Base-by-base conservation (phyloP, 2,113 vertebrate genomes). In the Climacteris rufus region DNA sequence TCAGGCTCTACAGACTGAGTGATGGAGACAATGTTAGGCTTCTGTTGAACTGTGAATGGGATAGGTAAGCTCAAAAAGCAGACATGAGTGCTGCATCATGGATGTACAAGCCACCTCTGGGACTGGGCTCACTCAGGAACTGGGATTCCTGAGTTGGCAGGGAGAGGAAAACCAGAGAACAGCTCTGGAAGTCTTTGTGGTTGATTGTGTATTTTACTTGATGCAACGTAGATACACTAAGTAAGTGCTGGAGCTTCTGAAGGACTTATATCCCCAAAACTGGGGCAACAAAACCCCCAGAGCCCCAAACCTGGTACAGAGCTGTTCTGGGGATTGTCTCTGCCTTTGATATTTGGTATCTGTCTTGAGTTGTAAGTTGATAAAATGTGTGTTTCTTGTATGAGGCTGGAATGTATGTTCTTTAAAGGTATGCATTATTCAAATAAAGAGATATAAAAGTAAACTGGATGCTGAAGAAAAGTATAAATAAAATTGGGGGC, bases 71-170 rank as follows among this genome's bases (percentile, higher is more conserved):
- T 75, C 35, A 31, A 27, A 77, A 35, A 10, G 0, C 8, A 28
- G 44, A 33, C 20, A 9, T 1, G 1, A n/a, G 27, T 37, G 25
- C 33, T 69, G 39, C 4, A 2, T 49, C 23, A 33, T 0, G 12
- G n/a, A n/a, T 2, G 7, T 60, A 13, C 10, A 42, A 72, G 15
- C 37, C 10, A 21, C 10, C 18, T 2, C 1, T 59, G 49, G 8
- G 14, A 10, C 39, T n/a, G n/a, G 16, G 13, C 20, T 70, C 16
- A 2, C 35, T 33, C 24, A 1, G 59, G 23, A 37, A 20, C 30
- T 70, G 47, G 45, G 25, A 47, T 84, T 52, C 44, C 31, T 27
- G 24, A 27, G 11, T 28, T 76, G 39, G 50, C 49, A 61, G 40
- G 54, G 11, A n/a, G 49, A 33, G 64, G 23, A 70, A 94, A 84